Evolutionary conservation across 2,113 vertebrate species (phyloP).

Genomic region (Takifugu flavidus): DNA sequence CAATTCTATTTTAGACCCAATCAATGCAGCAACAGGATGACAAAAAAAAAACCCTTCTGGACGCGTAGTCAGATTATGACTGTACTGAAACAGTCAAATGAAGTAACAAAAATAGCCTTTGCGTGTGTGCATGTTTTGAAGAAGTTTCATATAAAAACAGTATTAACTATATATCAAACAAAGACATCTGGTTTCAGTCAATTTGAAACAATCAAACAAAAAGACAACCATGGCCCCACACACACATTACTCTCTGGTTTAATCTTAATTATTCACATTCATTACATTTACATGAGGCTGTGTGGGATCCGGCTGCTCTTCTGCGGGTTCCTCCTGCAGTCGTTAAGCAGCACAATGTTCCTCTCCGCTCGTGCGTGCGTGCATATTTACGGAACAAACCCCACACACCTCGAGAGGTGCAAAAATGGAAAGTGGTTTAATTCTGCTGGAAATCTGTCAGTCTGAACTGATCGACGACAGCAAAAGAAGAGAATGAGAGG

Average conservation of each 20-base stretch:
- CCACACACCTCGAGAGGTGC: background rate
- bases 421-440: background rate
- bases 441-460: background rate
- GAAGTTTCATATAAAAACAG: background rate
- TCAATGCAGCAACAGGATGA: too few relatives aligned
- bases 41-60: too few relatives aligned
- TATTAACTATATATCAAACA: too few relatives aligned
- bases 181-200: background rate
- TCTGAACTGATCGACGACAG: background rate
- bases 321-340: slow-evolving; percentile 14
- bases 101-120: background rate
- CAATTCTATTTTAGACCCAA: too few relatives aligned
- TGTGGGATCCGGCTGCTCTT: slow-evolving; percentile 32
- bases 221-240: slow-evolving; percentile 6
- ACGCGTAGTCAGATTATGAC: too few relatives aligned
- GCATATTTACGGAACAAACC: background rate
- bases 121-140: background rate
- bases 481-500: slow-evolving; percentile 2
- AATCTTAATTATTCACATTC: slow-evolving; percentile 67
- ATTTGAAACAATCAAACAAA: slow-evolving; percentile 1
- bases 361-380: slow-evolving; percentile 1
- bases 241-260: slow-evolving; percentile 42
- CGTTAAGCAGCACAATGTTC: slow-evolving; percentile 23
- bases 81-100: background rate
- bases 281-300: slow-evolving; percentile 58